Conservation (phyloP, 2,888 invertebrate species). For the Acronicta alni region DNA sequence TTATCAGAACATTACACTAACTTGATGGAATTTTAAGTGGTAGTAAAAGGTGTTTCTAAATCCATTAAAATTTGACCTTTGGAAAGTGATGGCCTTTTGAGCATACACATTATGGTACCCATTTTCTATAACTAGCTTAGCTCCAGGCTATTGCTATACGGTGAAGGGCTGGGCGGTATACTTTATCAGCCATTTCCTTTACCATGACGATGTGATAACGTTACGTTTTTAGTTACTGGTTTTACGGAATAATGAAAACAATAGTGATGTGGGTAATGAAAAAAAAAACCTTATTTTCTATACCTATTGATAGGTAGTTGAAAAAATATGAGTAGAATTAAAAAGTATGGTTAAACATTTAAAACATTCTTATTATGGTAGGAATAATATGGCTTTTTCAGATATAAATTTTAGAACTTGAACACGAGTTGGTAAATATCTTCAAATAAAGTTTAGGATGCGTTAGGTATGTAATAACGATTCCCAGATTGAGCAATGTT, state of each 20-base stretch:
- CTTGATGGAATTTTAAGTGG: conserved; percentile 6
- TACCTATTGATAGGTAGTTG: too few species aligned
- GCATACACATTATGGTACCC: conserved; percentile 23
- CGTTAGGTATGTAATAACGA: too few species aligned
- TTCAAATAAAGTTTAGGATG: too few species aligned
- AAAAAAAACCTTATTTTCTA: too few species aligned
- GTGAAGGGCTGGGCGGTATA: conserved; percentile 41
- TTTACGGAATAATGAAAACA: background rate
- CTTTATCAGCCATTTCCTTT: conserved; percentile 57
- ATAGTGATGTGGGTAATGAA: too few species aligned
- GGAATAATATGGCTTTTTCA: too few species aligned
- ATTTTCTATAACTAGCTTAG: conserved; percentile 48
- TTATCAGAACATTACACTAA: background rate
- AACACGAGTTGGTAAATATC: too few species aligned
- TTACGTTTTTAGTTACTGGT: conserved; percentile 22
- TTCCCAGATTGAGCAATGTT: too few species aligned
- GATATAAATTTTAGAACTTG: too few species aligned
- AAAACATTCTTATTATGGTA: too few species aligned
- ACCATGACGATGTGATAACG: conserved; percentile 46
- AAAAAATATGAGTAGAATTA: too few species aligned
- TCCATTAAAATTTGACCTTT: conserved; percentile 44
- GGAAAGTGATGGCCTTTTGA: conserved; percentile 37
- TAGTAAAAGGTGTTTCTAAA: conserved; percentile 23
- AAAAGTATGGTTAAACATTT: too few species aligned
- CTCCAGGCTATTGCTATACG: conserved; percentile 32